phyloP scores from a whole-genome alignment of 2,797 vertebrate genomes.

The Microcaecilia unicolor region DNA sequence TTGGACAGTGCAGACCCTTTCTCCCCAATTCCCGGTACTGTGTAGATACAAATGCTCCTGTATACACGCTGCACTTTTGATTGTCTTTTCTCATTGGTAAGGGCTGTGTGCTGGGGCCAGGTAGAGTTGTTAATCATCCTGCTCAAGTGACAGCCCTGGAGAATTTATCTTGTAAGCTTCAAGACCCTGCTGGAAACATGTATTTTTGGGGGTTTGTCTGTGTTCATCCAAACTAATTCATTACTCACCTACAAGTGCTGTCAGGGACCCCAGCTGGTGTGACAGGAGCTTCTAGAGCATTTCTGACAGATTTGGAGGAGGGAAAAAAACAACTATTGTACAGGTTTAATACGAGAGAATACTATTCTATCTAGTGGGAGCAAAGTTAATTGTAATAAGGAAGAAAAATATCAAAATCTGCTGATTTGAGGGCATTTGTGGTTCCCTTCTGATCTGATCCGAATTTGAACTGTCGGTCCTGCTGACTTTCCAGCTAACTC shows the following conservation, averaged over 20 bases:
- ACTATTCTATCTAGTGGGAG: too few species aligned
- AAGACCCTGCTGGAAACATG: slow-evolving; percentile 37
- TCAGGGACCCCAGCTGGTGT: slow-evolving; percentile 18
- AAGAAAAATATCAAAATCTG: slow-evolving; percentile 11
- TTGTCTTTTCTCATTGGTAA: not conserved
- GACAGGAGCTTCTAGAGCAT: slow-evolving; percentile 11
- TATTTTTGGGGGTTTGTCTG: slow-evolving; percentile 54
- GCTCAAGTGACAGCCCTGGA: slow-evolving; percentile 28
- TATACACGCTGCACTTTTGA: not conserved
- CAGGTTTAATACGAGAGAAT: slow-evolving; percentile 6
- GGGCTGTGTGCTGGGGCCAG: slow-evolving; percentile 2
- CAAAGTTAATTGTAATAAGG: not conserved
- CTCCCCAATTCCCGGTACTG: too few species aligned
- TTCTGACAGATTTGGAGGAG: slow-evolving; percentile 9
- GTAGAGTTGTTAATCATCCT: slow-evolving; percentile 44
- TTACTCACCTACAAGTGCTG: slow-evolving; percentile 42
- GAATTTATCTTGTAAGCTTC: slow-evolving; percentile 53
- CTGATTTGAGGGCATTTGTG: slow-evolving; percentile 16
- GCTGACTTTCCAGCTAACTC: too few species aligned
- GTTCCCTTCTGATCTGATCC: slow-evolving; percentile 10
- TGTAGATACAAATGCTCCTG: too few species aligned
- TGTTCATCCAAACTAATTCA: slow-evolving; percentile 43
- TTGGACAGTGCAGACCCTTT: too few species aligned
- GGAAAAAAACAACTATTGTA: slow-evolving; percentile 10
- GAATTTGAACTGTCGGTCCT: slow-evolving; percentile 16